Conservation (phyloP, 2,888 invertebrate genomes). For the Saturnia pavonia region DNA sequence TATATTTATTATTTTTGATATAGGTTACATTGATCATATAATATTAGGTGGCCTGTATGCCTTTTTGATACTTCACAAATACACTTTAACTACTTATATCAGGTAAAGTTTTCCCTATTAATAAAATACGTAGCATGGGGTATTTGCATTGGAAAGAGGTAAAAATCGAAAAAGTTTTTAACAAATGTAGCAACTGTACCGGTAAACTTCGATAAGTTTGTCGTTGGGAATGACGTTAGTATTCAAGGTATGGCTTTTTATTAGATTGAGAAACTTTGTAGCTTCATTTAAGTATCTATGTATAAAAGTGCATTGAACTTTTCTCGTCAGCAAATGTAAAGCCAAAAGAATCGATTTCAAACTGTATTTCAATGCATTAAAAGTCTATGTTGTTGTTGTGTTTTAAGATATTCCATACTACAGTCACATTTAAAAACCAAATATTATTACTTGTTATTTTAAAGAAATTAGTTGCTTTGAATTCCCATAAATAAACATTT, state of each 20-base stretch:
- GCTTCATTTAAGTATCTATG: constrained; percentile 6
- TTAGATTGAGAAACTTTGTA: constrained; percentile 9
- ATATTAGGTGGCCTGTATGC: too few relatives aligned
- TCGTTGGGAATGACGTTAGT: constrained; percentile 16
- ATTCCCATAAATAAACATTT: too few relatives aligned
- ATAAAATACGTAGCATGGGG: constrained; percentile 1
- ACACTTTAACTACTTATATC: not conserved
- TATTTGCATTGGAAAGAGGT: constrained; percentile 19
- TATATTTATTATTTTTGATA: too few relatives aligned
- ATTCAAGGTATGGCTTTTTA: constrained; percentile 10
- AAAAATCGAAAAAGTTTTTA: constrained; percentile 24
- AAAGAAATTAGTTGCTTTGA: too few relatives aligned
- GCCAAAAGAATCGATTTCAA: not conserved
- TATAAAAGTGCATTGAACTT: constrained; percentile 10
- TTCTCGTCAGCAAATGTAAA: not conserved
- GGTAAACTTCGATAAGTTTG: constrained; percentile 28
- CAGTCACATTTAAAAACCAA: too few relatives aligned
- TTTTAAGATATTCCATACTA: too few relatives aligned
- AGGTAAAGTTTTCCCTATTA: not conserved
- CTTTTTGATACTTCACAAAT: too few relatives aligned
- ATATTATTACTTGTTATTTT: too few relatives aligned
- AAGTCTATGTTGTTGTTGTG: too few relatives aligned
- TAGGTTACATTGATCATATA: too few relatives aligned
- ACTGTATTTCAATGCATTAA: not conserved
- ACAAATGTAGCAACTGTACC: constrained; percentile 22